A percentile compares a stretch with the other conserved stretches of the same genome.
Evolutionary conservation across 2,888 invertebrate genomes (phyloP).

Genomic region (Sepioteuthis lessoniana): DNA sequence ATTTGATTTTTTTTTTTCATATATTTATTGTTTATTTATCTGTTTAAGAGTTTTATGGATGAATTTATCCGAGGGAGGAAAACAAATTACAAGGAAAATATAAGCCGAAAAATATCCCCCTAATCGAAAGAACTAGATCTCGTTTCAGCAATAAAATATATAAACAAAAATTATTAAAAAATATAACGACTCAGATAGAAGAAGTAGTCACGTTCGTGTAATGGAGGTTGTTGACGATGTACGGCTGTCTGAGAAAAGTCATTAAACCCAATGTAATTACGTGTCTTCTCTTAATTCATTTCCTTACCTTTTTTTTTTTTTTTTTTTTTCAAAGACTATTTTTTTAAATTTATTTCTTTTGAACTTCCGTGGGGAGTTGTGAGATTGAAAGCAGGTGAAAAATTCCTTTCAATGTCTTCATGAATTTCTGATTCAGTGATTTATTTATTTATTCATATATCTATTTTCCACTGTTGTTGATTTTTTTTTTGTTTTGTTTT

Average conservation of each 20-base stretch:
- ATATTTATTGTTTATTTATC: too few relatives aligned
- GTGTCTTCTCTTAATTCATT: neutral
- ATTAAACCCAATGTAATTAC: neutral
- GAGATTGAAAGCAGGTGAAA: neutral
- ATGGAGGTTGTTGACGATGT: neutral
- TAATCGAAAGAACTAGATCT: too few relatives aligned
- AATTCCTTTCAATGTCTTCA: neutral
- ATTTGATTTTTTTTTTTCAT: too few relatives aligned
- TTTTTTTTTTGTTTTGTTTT: too few relatives aligned
- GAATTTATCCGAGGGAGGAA: too few relatives aligned
- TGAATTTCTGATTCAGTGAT: neutral
- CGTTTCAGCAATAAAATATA: too few relatives aligned
- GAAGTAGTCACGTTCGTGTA: neutral
- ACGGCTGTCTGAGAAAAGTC: neutral
- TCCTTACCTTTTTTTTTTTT: neutral
- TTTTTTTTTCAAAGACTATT: neutral
- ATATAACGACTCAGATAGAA: neutral
- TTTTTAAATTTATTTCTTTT: neutral
- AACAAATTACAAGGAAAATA: too few relatives aligned
- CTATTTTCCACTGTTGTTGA: neutral
- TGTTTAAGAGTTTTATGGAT: too few relatives aligned
- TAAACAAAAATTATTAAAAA: neutral
- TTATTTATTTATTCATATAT: neutral
- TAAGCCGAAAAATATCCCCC: too few relatives aligned
- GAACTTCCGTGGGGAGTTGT: neutral